Conservation (phyloP, 2,888 invertebrate genomes). For the Synanthedon tipuliformis region DNA sequence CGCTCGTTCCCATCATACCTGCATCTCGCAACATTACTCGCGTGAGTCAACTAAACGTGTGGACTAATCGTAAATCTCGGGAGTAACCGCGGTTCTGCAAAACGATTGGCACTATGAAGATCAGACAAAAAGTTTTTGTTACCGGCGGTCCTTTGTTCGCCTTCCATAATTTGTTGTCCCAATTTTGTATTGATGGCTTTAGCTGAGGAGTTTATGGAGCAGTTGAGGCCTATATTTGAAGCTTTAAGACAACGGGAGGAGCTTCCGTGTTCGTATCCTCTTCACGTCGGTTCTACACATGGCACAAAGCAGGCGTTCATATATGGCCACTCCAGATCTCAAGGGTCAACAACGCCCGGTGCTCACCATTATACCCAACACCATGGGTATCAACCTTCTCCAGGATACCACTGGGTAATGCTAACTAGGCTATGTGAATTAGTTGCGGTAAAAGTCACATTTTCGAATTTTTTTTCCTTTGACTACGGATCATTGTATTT, state of each 20-base stretch:
- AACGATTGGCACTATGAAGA: conserved; percentile 67
- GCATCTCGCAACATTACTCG: conserved; percentile 40
- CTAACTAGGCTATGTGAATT: conserved; percentile 46
- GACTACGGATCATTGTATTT: conserved; percentile 23
- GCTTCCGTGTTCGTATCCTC: conserved; percentile 90
- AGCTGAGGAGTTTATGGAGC: conserved; percentile 96
- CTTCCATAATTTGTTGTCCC: conserved; percentile 52
- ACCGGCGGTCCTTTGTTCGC: conserved; percentile 1
- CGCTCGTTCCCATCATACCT: conserved; percentile 52
- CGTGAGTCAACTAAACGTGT: conserved; percentile 48
- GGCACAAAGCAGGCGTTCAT: conserved; percentile 72
- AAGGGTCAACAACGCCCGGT: conserved; percentile 74
- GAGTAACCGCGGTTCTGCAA: conserved; percentile 41
- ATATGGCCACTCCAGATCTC: conserved; percentile 73
- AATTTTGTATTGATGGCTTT: conserved; percentile 65
- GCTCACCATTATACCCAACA: conserved; percentile 74
- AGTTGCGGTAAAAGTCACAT: conserved; percentile 16
- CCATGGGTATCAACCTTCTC: conserved; percentile 78
- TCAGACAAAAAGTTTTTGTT: conserved; percentile 2
- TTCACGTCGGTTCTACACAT: conserved; percentile 82
- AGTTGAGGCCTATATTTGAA: conserved; percentile 96
- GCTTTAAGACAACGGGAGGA: conserved; percentile 91
- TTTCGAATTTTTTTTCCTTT: conserved; percentile 12
- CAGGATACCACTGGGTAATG: conserved; percentile 83
- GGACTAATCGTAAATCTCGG: conserved; percentile 53